Percentiles rank a stretch among this genome's conserved stretches.
These are phyloP conservation scores for Semnornis frantzii DNA, from an alignment of 2,113 vertebrate genomes.

Conservation along the genomic window DNA sequence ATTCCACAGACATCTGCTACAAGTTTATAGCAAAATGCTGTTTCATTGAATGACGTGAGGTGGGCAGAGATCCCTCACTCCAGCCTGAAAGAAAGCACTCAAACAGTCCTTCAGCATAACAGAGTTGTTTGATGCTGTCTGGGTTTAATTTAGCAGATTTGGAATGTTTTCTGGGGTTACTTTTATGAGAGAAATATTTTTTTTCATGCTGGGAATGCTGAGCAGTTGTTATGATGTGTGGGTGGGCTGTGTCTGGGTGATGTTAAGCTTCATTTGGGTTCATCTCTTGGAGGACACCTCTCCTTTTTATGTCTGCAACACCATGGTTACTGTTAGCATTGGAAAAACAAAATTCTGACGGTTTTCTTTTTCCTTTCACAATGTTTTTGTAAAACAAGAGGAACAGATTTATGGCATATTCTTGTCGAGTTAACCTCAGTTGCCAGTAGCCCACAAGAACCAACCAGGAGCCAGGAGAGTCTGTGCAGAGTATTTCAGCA, in stretches of 20 bases:
- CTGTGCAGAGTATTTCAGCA: neutral
- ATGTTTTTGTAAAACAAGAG: neutral
- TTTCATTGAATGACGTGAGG: neutral
- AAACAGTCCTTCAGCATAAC: neutral
- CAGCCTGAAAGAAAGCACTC: neutral
- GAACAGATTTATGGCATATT: neutral
- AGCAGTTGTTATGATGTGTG: neutral
- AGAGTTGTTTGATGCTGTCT: neutral
- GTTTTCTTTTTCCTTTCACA: neutral
- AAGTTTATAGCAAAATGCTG: neutral
- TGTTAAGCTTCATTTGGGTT: fast-evolving
- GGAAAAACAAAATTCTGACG: neutral
- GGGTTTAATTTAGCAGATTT: neutral
- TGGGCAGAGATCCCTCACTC: neutral
- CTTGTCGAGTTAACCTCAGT: neutral
- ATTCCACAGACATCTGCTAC: neutral
- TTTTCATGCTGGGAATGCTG: neutral
- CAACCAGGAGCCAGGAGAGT: neutral
- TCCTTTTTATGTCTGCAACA: neutral
- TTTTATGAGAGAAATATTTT: neutral
- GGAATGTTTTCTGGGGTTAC: neutral
- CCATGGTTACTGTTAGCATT: neutral
- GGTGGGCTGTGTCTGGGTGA: neutral
- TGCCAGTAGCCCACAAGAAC: neutral
- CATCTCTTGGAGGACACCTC: neutral